phyloP scores from a whole-genome alignment of 2,888 invertebrate genomes.

The Brachylomia viminalis region DNA sequence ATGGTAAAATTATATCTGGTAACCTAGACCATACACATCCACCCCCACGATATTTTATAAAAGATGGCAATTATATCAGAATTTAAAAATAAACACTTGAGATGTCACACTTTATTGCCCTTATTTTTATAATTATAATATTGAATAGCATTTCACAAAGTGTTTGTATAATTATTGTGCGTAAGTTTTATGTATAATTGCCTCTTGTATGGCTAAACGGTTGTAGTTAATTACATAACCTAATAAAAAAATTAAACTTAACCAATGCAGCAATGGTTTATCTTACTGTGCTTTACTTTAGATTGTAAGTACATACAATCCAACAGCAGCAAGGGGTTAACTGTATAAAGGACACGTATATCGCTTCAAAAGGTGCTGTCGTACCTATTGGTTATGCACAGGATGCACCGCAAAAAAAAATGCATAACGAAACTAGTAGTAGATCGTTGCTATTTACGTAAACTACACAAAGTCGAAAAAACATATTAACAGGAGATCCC shows the following conservation, averaged over 20 bases:
- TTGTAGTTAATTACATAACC: background rate
- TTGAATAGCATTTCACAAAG: background rate
- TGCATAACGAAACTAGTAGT: too few relatives aligned
- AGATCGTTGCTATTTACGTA: too few relatives aligned
- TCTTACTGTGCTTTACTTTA: too few relatives aligned
- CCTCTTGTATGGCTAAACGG: background rate
- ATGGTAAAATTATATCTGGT: conserved; percentile 14
- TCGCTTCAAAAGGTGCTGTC: too few relatives aligned
- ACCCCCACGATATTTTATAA: conserved; percentile 12
- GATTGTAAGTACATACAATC: too few relatives aligned
- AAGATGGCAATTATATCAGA: conserved; percentile 10
- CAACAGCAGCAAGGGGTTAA: background rate
- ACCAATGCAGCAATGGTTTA: too few relatives aligned
- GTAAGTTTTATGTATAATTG: background rate
- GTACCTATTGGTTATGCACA: too few relatives aligned
- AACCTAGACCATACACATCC: conserved; percentile 21
- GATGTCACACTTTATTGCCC: background rate
- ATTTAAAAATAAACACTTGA: background rate
- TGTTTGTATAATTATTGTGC: background rate
- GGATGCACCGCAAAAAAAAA: too few relatives aligned
- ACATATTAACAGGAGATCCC: too few relatives aligned
- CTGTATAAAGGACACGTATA: background rate
- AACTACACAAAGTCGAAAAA: too few relatives aligned
- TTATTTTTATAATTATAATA: background rate
- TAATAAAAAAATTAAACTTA: background rate